Conservation (phyloP, 1,140 invertebrate species). For the Muscidifurax raptorellus region DNA sequence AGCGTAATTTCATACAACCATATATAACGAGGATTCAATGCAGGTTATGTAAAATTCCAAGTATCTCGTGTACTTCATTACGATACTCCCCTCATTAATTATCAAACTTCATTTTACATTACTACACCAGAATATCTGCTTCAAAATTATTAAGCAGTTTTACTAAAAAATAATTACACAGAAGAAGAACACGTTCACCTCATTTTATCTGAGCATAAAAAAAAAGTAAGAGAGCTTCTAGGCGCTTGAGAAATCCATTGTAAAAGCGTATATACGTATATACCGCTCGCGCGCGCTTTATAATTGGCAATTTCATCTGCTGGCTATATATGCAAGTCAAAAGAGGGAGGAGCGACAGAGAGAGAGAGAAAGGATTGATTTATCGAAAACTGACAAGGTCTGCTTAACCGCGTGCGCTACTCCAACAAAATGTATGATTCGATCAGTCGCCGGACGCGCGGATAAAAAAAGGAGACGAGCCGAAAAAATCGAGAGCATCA, state of each 20-base stretch:
- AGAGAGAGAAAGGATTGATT: neutral
- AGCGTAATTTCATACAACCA: neutral
- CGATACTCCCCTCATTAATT: neutral
- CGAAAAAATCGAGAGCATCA: neutral
- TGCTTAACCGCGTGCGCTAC: neutral
- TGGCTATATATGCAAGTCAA: neutral
- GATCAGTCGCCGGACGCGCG: neutral
- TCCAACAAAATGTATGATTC: neutral
- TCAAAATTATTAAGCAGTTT: too few relatives aligned
- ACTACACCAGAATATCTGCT: neutral
- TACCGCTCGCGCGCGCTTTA: neutral
- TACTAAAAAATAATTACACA: neutral
- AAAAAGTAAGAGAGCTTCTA: too few relatives aligned
- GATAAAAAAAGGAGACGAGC: neutral
- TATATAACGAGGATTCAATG: too few relatives aligned
- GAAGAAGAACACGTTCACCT: too few relatives aligned
- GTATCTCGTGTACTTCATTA: neutral
- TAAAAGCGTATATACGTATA: neutral
- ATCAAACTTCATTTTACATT: neutral
- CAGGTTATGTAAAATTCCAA: neutral
- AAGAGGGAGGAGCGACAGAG: neutral
- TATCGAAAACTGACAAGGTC: conserved; percentile 23
- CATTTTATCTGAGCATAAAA: neutral
- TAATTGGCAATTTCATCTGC: conserved; percentile 18
- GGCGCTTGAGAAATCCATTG: neutral